phyloP scores from a whole-genome alignment of 2,113 vertebrate genomes.

The Marmota flaviventris region DNA sequence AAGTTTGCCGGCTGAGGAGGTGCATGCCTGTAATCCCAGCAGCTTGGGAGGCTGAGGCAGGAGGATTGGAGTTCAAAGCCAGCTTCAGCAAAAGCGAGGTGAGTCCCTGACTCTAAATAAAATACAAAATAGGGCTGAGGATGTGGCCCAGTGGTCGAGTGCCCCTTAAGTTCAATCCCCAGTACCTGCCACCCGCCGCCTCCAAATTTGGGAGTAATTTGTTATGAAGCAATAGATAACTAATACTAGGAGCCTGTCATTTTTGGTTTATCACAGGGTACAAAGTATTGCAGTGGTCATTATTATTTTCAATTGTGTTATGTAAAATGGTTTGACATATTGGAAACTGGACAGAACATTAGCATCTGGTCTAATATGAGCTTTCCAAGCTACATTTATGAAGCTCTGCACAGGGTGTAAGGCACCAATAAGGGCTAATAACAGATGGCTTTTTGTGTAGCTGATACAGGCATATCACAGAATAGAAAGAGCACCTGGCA shows the following conservation, averaged over 20 bases:
- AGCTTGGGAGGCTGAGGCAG: too few species aligned
- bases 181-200: too few species aligned
- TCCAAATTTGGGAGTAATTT: background rate
- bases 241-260: background rate
- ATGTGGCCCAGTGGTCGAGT: too few species aligned
- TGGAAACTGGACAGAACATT: background rate
- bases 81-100: too few species aligned
- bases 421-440: background rate
- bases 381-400: background rate
- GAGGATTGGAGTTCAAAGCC: too few species aligned
- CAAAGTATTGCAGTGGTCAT: background rate
- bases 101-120: too few species aligned
- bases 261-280: background rate
- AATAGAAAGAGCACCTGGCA: background rate
- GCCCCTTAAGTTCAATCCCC: too few species aligned
- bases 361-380: background rate
- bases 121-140: too few species aligned
- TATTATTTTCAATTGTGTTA: background rate
- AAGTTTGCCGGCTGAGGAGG: background rate
- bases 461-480: background rate
- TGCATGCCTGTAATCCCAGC: too few species aligned
- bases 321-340: constrained; percentile 1
- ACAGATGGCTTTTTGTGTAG: background rate
- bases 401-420: background rate
- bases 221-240: background rate